Evolutionary conservation across 1,140 invertebrate genomes (phyloP).

Genomic region (Trypoxylus dichotomus): DNA sequence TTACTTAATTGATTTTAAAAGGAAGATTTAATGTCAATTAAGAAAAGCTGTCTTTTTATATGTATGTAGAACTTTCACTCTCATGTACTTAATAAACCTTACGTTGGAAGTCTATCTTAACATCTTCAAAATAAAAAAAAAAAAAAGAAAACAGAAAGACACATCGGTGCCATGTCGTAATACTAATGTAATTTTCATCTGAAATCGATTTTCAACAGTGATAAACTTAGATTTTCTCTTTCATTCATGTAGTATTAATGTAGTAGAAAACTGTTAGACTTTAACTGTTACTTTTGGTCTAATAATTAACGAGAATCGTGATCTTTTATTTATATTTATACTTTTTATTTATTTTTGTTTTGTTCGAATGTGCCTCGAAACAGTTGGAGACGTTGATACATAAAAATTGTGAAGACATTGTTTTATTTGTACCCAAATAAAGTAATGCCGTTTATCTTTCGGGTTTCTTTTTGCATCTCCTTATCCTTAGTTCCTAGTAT

Average conservation of each 20-base stretch:
- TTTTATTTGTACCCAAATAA: conserved; percentile 29
- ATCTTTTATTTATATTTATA: conserved; percentile 29
- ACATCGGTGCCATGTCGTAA: conserved; percentile 16
- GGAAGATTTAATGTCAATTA: conserved; percentile 40
- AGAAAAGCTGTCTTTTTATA: conserved; percentile 33
- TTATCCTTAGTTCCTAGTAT: neutral
- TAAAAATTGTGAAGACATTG: conserved; percentile 26
- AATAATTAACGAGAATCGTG: conserved; percentile 23
- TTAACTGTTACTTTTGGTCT: conserved; percentile 20
- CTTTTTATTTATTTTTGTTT: conserved; percentile 23
- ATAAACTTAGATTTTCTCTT: neutral
- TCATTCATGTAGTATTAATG: conserved; percentile 17
- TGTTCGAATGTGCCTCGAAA: conserved; percentile 25
- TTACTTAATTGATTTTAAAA: conserved; percentile 35
- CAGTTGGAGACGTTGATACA: conserved; percentile 27
- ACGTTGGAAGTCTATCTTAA: conserved; percentile 18
- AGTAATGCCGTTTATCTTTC: conserved; percentile 16
- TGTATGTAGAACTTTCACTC: conserved; percentile 14
- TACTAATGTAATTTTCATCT: conserved; percentile 5
- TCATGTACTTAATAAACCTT: conserved; percentile 25
- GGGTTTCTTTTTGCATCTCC: neutral
- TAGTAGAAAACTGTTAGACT: conserved; percentile 29
- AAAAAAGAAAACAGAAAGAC: neutral
- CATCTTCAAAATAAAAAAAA: conserved; percentile 2
- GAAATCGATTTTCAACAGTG: conserved; percentile 22